A percentile compares a stretch with the other conserved stretches of the same genome.
phyloP scores from a whole-genome alignment of 2,888 invertebrate species.

The Geophilus truncorum region DNA sequence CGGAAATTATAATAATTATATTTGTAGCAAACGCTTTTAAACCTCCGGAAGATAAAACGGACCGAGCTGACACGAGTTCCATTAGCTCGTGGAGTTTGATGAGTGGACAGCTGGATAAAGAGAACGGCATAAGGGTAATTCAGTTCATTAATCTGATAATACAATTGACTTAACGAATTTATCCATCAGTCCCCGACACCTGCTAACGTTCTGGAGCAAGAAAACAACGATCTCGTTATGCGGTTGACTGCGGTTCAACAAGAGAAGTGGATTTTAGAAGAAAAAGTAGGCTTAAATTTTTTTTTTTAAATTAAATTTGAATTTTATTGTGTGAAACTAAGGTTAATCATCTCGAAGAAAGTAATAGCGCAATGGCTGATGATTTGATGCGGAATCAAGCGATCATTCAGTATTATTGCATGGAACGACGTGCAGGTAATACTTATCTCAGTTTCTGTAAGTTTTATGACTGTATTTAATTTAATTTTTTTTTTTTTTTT shows the following conservation, averaged over 20 bases:
- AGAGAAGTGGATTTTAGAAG: conserved; percentile 52
- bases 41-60: neutral
- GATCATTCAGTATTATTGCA: conserved; percentile 53
- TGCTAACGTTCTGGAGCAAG: conserved; percentile 46
- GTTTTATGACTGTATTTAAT: no score
- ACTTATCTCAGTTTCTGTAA: no score
- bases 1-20: neutral
- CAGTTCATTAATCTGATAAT: neutral
- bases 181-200: conserved; percentile 37
- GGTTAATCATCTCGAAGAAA: conserved; percentile 50
- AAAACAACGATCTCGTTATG: conserved; percentile 49
- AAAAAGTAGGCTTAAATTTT: conserved; percentile 43
- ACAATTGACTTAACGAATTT: neutral
- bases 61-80: conserved; percentile 37
- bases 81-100: conserved; percentile 42
- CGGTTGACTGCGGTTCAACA: conserved; percentile 50
- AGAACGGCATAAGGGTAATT: neutral
- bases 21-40: conserved; percentile 25
- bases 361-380: conserved; percentile 52
- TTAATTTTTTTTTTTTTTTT: no score
- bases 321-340: conserved; percentile 29
- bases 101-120: conserved; percentile 38
- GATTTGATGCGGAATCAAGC: conserved; percentile 51
- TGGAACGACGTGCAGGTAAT: conserved; percentile 48
- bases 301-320: neutral